Percentiles rank a stretch among this genome's conserved stretches.
Evolutionary conservation across 2,888 invertebrate species (phyloP).

Genomic region (Phalera bucephala): DNA sequence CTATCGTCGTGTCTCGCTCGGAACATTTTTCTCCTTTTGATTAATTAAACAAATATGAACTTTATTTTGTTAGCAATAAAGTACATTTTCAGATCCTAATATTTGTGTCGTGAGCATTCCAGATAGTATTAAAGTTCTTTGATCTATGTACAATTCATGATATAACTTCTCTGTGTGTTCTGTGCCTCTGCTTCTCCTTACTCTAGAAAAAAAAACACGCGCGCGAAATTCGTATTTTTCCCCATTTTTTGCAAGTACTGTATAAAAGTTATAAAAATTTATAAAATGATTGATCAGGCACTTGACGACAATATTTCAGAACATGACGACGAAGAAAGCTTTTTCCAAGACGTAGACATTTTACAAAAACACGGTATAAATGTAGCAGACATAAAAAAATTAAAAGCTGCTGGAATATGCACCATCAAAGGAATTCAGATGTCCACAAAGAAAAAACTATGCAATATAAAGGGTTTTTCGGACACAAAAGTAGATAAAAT

Average conservation of each 20-base stretch:
- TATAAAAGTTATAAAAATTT: background rate
- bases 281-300: conserved; percentile 63
- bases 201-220: conserved; percentile 2
- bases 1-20: no score
- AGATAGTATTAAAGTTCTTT: no score
- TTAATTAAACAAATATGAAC: no score
- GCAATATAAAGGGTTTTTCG: conserved; percentile 89
- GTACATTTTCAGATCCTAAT: no score
- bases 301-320: conserved; percentile 72
- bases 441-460: conserved; percentile 88
- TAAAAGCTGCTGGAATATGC: conserved; percentile 90
- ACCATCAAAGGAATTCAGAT: conserved; percentile 92
- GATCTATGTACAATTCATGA: no score
- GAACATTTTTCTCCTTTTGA: no score
- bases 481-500: conserved; percentile 91
- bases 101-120: no score
- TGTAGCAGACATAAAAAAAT: conserved; percentile 89
- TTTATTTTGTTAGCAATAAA: no score
- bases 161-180: no score
- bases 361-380: conserved; percentile 85
- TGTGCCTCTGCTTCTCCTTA: no score
- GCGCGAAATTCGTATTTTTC: conserved; percentile 27
- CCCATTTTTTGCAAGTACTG: background rate
- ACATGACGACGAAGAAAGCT: conserved; percentile 85
- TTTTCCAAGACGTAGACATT: conserved; percentile 89